These are phyloP conservation scores for Bubo scandiacus DNA, from an alignment of 2,113 vertebrate species.

Conservation along the genomic window DNA sequence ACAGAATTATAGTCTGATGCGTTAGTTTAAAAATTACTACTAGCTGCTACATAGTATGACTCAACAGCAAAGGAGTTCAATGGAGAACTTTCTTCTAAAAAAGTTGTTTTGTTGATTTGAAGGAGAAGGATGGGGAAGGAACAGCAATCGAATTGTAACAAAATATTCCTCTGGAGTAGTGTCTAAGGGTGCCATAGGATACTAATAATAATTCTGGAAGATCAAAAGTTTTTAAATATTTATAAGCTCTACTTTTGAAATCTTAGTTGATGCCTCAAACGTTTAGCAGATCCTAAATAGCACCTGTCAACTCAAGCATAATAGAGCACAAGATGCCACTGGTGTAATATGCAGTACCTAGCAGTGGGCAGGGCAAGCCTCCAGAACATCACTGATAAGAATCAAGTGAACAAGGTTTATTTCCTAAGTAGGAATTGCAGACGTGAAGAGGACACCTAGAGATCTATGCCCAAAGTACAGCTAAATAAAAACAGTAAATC, in stretches of 20 bases:
- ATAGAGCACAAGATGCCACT: not conserved
- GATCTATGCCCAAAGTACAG: not conserved
- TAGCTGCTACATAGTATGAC: not conserved
- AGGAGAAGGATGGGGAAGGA: not conserved
- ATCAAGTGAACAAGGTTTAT: not conserved
- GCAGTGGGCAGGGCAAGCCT: rapidly evolving
- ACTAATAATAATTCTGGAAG: not conserved
- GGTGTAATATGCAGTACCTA: not conserved
- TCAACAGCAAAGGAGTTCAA: not conserved
- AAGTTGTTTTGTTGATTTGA: not conserved
- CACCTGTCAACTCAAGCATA: not conserved
- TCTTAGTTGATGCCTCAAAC: not conserved
- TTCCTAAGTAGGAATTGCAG: not conserved
- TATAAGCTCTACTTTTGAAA: not conserved
- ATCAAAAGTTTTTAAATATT: not conserved
- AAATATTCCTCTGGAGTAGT: not conserved
- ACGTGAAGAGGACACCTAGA: not conserved
- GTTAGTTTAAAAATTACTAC: not conserved
- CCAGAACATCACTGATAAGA: not conserved
- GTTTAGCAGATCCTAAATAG: not conserved
- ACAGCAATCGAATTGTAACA: not conserved
- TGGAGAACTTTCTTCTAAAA: not conserved
- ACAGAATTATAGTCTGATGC: not conserved
- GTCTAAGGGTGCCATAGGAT: not conserved
- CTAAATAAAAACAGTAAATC: not conserved